phyloP scores from a whole-genome alignment of 37 sponge, comb jelly and placozoan species.

The Beroe forskalii region DNA sequence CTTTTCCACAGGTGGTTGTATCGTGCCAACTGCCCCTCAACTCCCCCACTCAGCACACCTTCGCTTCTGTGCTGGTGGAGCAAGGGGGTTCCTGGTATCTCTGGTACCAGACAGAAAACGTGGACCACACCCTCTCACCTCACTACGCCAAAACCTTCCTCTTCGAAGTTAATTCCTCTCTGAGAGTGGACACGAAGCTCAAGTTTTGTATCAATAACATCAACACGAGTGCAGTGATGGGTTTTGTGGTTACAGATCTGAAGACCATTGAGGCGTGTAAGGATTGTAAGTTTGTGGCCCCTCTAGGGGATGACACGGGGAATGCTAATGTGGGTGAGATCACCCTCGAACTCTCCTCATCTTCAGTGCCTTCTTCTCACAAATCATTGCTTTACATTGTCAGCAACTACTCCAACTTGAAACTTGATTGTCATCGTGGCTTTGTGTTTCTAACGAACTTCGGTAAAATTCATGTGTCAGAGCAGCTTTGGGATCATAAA shows the following conservation, averaged over 20 bases:
- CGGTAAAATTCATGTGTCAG: conserved; percentile 41
- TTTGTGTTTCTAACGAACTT: conserved; percentile 39
- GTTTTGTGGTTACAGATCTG: background rate
- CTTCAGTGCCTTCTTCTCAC: conserved; percentile 10
- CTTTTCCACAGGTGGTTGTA: conserved; percentile 53
- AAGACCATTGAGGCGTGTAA: background rate
- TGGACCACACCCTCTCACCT: conserved; percentile 50
- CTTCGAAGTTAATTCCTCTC: background rate
- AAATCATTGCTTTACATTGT: background rate
- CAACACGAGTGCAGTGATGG: background rate
- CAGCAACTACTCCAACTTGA: background rate
- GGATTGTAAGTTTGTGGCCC: background rate
- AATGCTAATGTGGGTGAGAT: conserved; percentile 11
- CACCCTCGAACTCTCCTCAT: background rate
- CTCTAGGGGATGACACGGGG: background rate
- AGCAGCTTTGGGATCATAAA: conserved; percentile 40
- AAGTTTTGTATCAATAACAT: conserved; percentile 61
- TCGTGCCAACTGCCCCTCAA: conserved; percentile 50
- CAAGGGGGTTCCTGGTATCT: background rate
- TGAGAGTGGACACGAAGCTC: background rate
- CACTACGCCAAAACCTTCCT: conserved; percentile 59
- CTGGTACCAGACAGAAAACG: conserved; percentile 42
- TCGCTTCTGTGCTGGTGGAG: conserved; percentile 16
- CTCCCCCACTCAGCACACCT: conserved; percentile 62
- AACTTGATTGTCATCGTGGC: conserved; percentile 52